Conservation (phyloP, 1,140 invertebrate genomes). For the Conus betulinus region DNA sequence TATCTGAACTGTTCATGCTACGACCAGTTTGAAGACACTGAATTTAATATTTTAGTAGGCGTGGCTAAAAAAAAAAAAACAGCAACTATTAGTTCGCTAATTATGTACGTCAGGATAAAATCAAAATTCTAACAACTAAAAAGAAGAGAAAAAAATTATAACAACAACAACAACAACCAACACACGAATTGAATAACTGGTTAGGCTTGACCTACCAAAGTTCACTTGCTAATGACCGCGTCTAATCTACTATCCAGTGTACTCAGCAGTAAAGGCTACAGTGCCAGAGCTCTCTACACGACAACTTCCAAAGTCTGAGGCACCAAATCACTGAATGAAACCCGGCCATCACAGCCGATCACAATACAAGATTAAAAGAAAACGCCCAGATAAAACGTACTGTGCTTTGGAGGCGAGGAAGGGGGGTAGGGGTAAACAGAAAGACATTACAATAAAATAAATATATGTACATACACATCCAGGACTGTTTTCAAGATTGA, state of each 20-base stretch:
- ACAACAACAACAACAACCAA: background rate
- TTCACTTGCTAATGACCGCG: background rate
- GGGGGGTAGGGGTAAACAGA: background rate
- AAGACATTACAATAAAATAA: constrained; percentile 12
- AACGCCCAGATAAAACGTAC: too few relatives aligned
- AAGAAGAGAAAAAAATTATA: background rate
- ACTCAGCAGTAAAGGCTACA: too few relatives aligned
- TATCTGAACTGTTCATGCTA: constrained; percentile 11
- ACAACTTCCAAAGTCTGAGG: too few relatives aligned
- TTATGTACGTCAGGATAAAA: background rate
- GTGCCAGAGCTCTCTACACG: too few relatives aligned
- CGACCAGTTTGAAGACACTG: background rate
- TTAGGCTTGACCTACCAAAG: background rate
- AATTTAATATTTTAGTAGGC: background rate
- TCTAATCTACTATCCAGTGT: too few relatives aligned
- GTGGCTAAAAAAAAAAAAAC: background rate
- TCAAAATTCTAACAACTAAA: background rate
- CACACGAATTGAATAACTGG: background rate
- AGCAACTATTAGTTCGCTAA: background rate
- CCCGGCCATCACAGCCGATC: too few relatives aligned
- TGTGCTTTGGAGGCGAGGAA: background rate
- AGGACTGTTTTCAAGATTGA: background rate
- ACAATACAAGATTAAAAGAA: too few relatives aligned
- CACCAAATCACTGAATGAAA: too few relatives aligned
- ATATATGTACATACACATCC: background rate